Conservation (phyloP, 2,888 invertebrate genomes). For the Thecocarcelia acutangulata region DNA sequence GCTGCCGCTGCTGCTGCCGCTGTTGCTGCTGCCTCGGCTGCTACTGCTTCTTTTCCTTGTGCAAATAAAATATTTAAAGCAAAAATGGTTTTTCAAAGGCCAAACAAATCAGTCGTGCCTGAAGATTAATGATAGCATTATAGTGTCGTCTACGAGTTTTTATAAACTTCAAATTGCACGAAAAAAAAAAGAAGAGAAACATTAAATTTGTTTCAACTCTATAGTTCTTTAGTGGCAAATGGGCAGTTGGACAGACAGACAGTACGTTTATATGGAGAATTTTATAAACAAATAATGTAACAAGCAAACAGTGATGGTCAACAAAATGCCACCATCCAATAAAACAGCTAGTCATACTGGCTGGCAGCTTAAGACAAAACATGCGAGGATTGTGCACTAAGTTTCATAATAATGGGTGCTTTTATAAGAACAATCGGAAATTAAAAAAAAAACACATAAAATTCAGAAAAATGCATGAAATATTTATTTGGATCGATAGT, state of each 20-base stretch:
- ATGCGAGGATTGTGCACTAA: neutral
- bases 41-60: neutral
- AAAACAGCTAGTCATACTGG: constrained; percentile 42
- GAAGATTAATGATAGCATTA: constrained; percentile 80
- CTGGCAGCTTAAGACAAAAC: neutral
- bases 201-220: constrained; percentile 65
- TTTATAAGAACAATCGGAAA: neutral
- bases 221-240: constrained; percentile 28
- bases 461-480: too few relatives aligned
- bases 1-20: neutral
- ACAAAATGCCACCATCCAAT: constrained; percentile 58
- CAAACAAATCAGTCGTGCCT: constrained; percentile 80
- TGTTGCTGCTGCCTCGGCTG: neutral
- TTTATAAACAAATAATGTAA: constrained; percentile 53
- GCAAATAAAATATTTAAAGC: constrained; percentile 47
- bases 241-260: constrained; percentile 12
- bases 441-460: too few relatives aligned
- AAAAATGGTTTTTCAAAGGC: constrained; percentile 70
- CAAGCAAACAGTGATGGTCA: constrained; percentile 56
- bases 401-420: too few relatives aligned
- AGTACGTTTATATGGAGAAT: constrained; percentile 4
- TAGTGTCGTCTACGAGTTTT: constrained; percentile 75
- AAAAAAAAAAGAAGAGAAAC: constrained; percentile 37
- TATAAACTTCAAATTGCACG: constrained; percentile 62
- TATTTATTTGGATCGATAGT: too few relatives aligned